Base-by-base conservation (phyloP, 2,888 invertebrate genomes). In the Crepidodera aurea region DNA sequence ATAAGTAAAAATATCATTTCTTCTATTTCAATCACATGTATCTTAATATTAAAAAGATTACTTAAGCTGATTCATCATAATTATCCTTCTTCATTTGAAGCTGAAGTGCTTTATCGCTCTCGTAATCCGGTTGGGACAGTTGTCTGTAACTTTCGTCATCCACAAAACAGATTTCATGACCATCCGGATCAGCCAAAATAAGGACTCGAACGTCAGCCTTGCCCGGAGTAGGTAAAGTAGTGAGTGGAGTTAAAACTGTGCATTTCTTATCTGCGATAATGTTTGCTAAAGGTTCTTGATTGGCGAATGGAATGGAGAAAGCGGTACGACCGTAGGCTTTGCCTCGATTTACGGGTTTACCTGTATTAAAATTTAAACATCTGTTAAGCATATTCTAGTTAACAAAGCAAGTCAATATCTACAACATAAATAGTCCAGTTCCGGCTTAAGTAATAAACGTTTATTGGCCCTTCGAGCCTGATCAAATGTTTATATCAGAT, bases 111-210 rank as follows among this genome's bases (percentile, higher is more conserved):
- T 85, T 83, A 69, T 95, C 92, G 48, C 92, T 93, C 55, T 90
- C 86, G 0, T 91, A 89, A 78, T 98, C 98, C 1, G 93, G 87
- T 72, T 91, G 85, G 0, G 97, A 96, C 34, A 98, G 82, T 74
- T 96, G 86, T 4, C 90, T 83, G 83, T 96, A 99, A 32, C 91
- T 96, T 83, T 97, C 96, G 73, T 97, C 96, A 66, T 97, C 98
- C 3, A 98, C 98, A 81, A 98, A 98, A 82, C 98, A 98, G 68
- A 99, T 98, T 84, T 99, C 98, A 80, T 98, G 98, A 0, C 89
- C 94, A 82, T 98, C 96, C 0, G 98, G 98, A 84, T 99, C 98
- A 1, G 94, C 95, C 1, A 98, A 83, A 74, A 99, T 98, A 60
- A 99, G 93, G 27, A 99, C 98, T 67, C 93, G 86, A 0, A 99